Conservation (phyloP, 2,113 vertebrate genomes). For the Pseudopodoces humilis region DNA sequence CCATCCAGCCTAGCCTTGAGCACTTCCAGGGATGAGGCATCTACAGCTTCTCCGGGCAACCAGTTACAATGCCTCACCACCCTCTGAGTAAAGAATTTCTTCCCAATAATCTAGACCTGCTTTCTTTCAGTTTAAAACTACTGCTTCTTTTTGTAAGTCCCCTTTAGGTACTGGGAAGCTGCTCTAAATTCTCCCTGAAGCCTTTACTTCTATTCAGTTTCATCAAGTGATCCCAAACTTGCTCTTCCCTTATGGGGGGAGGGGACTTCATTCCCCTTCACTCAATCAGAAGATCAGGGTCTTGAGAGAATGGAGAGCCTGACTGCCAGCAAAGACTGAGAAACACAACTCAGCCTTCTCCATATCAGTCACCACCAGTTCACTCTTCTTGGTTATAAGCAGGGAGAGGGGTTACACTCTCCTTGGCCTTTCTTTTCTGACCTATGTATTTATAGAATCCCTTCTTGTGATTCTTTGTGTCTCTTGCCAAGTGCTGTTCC, state of each 20-base stretch:
- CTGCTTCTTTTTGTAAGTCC: background rate
- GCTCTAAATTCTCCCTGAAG: background rate
- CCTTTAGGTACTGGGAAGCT: background rate
- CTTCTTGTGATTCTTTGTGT: background rate
- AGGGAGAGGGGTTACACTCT: rapidly evolving
- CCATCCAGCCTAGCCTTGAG: background rate
- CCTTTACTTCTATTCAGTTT: background rate
- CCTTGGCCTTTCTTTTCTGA: background rate
- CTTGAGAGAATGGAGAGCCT: background rate
- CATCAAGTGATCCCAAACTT: background rate
- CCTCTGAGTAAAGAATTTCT: background rate
- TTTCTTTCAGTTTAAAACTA: background rate
- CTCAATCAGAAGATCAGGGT: background rate
- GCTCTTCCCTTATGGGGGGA: background rate
- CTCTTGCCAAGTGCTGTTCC: background rate
- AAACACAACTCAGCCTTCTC: background rate
- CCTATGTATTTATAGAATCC: background rate
- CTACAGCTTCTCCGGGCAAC: background rate
- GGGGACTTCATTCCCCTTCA: background rate
- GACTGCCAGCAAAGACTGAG: background rate
- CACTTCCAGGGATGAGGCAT: background rate
- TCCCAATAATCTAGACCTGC: background rate
- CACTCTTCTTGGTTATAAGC: rapidly evolving
- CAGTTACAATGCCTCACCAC: background rate
- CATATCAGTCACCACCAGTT: rapidly evolving